phyloP scores from a whole-genome alignment of 23 tunicate species.

The Phallusia fumigata region DNA sequence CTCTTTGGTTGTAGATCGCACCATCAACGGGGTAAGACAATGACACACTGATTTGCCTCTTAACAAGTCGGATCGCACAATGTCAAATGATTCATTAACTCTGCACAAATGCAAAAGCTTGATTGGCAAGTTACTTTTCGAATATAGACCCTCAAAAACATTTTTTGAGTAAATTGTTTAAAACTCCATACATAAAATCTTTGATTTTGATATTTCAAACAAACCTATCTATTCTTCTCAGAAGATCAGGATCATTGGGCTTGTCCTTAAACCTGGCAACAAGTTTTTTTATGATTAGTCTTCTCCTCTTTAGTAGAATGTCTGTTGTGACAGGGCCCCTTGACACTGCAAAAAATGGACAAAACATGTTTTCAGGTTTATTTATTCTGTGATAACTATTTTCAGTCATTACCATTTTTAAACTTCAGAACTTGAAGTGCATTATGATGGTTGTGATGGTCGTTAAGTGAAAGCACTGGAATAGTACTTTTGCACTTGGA shows the following conservation, averaged over 20 bases:
- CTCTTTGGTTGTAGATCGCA: slow-evolving; percentile 16
- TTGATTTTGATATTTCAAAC: too few relatives aligned
- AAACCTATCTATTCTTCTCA: slow-evolving; percentile 26
- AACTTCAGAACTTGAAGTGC: slow-evolving; percentile 51
- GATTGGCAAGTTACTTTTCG: too few relatives aligned
- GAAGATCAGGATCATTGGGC: slow-evolving; percentile 15
- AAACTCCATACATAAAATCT: background rate
- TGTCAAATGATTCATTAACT: slow-evolving; percentile 45
- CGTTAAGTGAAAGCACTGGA: slow-evolving; percentile 13
- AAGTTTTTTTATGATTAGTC: slow-evolving; percentile 41
- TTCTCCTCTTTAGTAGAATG: slow-evolving; percentile 34
- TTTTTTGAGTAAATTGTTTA: too few relatives aligned
- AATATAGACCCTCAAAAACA: too few relatives aligned
- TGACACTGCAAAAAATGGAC: background rate
- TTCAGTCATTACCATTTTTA: slow-evolving; percentile 40
- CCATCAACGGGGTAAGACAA: slow-evolving; percentile 25
- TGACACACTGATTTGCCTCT: slow-evolving; percentile 17
- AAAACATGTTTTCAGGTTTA: background rate
- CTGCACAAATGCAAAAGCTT: too few relatives aligned
- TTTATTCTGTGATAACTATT: background rate
- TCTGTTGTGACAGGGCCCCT: slow-evolving; percentile 17
- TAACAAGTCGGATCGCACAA: slow-evolving; percentile 35
- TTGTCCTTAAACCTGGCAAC: slow-evolving; percentile 19
- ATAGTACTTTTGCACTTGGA: slow-evolving; percentile 37
- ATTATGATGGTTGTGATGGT: slow-evolving; percentile 58